Conservation (phyloP, 2,888 invertebrate genomes). For the Lochmaea capreae region DNA sequence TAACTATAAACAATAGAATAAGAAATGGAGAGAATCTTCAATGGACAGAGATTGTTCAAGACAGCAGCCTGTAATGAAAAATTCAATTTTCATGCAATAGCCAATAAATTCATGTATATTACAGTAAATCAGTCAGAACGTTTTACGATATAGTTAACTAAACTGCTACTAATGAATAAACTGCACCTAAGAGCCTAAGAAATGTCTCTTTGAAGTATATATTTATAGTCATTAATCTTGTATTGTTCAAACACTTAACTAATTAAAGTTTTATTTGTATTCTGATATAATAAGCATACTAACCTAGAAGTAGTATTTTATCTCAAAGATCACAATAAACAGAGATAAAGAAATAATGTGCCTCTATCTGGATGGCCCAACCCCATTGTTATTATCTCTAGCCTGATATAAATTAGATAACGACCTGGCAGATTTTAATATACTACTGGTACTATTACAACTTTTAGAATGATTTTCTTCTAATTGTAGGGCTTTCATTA, state of each 20-base stretch:
- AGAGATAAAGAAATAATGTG: background rate
- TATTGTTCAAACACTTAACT: no score
- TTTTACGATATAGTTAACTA: background rate
- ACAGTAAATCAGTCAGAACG: background rate
- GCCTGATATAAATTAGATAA: conserved; percentile 50
- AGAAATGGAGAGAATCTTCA: background rate
- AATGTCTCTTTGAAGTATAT: no score
- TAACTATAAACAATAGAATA: background rate
- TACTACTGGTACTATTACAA: conserved; percentile 34
- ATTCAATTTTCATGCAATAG: background rate
- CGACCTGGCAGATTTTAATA: conserved; percentile 50
- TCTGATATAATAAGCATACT: background rate
- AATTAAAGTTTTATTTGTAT: background rate
- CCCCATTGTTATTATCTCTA: conserved; percentile 32
- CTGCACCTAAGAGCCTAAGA: no score
- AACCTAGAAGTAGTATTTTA: conserved; percentile 6
- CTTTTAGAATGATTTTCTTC: conserved; percentile 64
- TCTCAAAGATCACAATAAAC: conserved; percentile 9
- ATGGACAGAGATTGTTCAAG: conserved; percentile 4
- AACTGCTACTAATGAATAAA: no score
- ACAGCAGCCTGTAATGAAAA: background rate
- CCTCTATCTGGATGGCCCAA: background rate
- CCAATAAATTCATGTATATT: background rate
- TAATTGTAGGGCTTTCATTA: conserved; percentile 72
- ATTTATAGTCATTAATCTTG: no score